Conservation (phyloP, 2,113 vertebrate species). For the Callospermophilus lateralis region DNA sequence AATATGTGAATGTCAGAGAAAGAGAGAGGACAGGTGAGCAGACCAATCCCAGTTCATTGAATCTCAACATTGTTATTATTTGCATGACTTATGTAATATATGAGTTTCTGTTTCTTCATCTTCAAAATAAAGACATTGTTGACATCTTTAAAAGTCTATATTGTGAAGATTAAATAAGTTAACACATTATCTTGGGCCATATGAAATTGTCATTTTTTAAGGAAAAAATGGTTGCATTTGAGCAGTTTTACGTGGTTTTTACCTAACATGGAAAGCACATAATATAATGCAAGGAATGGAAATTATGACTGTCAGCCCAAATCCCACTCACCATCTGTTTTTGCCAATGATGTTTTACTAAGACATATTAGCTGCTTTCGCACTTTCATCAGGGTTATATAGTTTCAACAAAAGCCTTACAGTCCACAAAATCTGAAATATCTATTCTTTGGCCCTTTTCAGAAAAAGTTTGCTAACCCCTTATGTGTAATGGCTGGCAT, state of each 20-base stretch:
- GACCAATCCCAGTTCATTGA: neutral
- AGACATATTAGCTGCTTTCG: conserved; percentile 5
- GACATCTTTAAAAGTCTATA: conserved; percentile 30
- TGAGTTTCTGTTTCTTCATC: conserved; percentile 41
- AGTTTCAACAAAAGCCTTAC: conserved; percentile 12
- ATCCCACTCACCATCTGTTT: conserved; percentile 7
- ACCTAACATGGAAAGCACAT: conserved; percentile 27
- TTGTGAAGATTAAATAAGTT: conserved; percentile 53
- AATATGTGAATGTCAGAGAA: neutral
- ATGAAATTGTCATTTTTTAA: conserved; percentile 37
- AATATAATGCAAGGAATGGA: neutral
- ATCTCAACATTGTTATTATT: conserved; percentile 13
- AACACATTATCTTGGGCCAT: conserved; percentile 18
- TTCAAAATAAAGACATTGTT: conserved; percentile 39
- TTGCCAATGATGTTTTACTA: conserved; percentile 50
- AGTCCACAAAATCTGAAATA: conserved; percentile 50
- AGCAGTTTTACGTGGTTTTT: conserved; percentile 23
- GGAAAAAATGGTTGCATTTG: neutral
- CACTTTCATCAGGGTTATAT: neutral
- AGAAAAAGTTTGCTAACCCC: conserved; percentile 56
- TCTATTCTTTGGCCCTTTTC: conserved; percentile 1
- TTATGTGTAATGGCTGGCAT: conserved; percentile 65
- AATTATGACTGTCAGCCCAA: neutral
- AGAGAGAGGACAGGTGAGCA: neutral
- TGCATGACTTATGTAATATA: conserved; percentile 18